Evolutionary conservation across 2,888 invertebrate species (phyloP), one percentile per base, ranked within the genome.

Genomic region (Byasa hedistus): DNA sequence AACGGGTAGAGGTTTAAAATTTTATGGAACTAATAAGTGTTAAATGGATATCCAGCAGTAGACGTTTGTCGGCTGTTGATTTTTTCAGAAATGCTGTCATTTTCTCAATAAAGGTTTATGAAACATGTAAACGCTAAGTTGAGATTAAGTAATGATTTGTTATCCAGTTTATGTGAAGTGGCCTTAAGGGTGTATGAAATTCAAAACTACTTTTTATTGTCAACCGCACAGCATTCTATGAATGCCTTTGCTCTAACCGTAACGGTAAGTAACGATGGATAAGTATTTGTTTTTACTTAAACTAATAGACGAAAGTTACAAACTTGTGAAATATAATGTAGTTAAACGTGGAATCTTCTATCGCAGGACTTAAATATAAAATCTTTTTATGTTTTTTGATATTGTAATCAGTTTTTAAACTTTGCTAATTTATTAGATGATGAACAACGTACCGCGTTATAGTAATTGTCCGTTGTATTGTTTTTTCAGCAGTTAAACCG

Each of bases 161-260:
- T 23, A 23, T 57, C 15, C 48, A 52, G 19, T 21, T 39, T 27
- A 52, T 61, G 24, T 57, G 61, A 21, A 61, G 24, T 21, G 57
- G 19, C 44, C 54, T 10, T 32, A 61, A 52, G 44, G n/a, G 23
- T 57, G n/a, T n/a, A 66, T 17, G 44, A 62, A 62, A 55, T 24
- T 63, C 32, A 56, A 48, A 66, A 59, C 59, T 36, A 15, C 56
- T 63, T 66, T 63, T 66, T 66, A 59, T 62, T 54, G 54, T 54
- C 57, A 58, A 58, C 58, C n/a, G n/a, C 22, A 23, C 4, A 55
- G 48, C 59, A 32, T 24, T 24, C 62, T 62, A 59, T 48, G 63
- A 59, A 66, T 63, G 59, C 56, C 36, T 62, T 66, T 36, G 48
- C 55, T 36, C 58, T 17, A 52, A 51, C 54, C 15, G 48, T 55